Evolutionary conservation across 2,888 invertebrate genomes (phyloP).

Genomic region (Pediacus dermestoides): DNA sequence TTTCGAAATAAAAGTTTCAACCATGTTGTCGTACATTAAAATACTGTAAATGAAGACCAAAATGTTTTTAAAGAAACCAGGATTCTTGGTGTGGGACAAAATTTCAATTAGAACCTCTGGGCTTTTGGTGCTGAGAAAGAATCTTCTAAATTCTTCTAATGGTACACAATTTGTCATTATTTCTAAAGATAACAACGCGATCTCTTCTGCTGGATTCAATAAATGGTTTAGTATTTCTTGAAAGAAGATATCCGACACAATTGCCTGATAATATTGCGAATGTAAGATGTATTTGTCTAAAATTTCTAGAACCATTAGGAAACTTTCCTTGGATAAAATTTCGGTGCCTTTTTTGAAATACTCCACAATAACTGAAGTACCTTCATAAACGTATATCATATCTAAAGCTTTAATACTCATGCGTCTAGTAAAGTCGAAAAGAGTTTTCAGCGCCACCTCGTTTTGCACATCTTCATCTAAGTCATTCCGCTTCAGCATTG

Average conservation of each 20-base stretch:
- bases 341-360: slow-evolving; percentile 29
- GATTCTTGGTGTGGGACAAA: slow-evolving; percentile 21
- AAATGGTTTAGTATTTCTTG: slow-evolving; percentile 21
- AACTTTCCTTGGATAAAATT: slow-evolving; percentile 23
- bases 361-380: slow-evolving; percentile 28
- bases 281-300: slow-evolving; percentile 29
- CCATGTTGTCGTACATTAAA: slow-evolving; percentile 32
- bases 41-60: slow-evolving; percentile 35
- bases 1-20: slow-evolving; percentile 27
- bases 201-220: slow-evolving; percentile 12
- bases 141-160: slow-evolving; percentile 23
- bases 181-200: slow-evolving; percentile 28
- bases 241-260: slow-evolving; percentile 25
- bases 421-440: slow-evolving; percentile 32
- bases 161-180: slow-evolving; percentile 27
- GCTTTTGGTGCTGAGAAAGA: slow-evolving; percentile 29
- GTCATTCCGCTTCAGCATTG: slow-evolving; percentile 27
- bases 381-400: slow-evolving; percentile 26
- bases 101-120: slow-evolving; percentile 25
- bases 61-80: slow-evolving; percentile 29
- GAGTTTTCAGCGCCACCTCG: slow-evolving; percentile 34
- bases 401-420: slow-evolving; percentile 28
- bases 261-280: slow-evolving; percentile 25
- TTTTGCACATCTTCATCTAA: slow-evolving; percentile 33
- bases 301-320: slow-evolving; percentile 30